Percentiles rank a stretch among this genome's conserved stretches.
Conservation (phyloP, 2,113 vertebrate genomes). For the Silurus meridionalis region DNA sequence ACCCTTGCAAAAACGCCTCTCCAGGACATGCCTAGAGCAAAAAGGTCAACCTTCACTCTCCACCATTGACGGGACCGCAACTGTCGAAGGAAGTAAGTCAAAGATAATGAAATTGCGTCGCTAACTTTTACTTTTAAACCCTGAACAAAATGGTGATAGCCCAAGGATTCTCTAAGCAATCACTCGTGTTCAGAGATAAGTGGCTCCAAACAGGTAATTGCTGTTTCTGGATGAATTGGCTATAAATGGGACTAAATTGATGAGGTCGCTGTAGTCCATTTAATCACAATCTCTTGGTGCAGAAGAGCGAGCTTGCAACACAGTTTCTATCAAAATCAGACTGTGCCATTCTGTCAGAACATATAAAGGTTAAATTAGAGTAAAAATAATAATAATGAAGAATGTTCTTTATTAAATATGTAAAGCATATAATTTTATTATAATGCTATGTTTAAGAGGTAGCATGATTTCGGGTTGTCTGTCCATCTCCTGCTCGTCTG, state of each 20-base stretch:
- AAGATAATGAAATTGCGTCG: background rate
- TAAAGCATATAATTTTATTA: background rate
- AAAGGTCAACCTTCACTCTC: conserved; percentile 68
- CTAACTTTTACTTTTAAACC: background rate
- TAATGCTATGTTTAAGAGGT: background rate
- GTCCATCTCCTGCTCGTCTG: background rate
- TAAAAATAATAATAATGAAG: background rate
- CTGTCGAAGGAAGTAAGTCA: conserved; percentile 68
- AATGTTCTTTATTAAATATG: background rate
- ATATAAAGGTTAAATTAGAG: background rate
- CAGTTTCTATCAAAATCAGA: background rate
- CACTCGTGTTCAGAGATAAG: conserved; percentile 5
- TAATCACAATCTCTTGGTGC: conserved; percentile 35
- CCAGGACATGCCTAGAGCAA: conserved; percentile 74
- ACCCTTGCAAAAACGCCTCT: conserved; percentile 68
- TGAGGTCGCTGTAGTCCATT: conserved; percentile 41
- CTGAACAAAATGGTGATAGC: background rate
- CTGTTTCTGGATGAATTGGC: conserved; percentile 38
- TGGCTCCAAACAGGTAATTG: conserved; percentile 48
- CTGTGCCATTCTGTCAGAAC: background rate
- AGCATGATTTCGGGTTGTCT: background rate
- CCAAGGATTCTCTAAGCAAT: background rate
- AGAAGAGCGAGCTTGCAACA: conserved; percentile 2
- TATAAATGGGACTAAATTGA: conserved; percentile 36
- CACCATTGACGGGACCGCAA: conserved; percentile 65